phyloP scores from a whole-genome alignment of 1,140 invertebrate genomes.

The Vollenhovia emeryi region DNA sequence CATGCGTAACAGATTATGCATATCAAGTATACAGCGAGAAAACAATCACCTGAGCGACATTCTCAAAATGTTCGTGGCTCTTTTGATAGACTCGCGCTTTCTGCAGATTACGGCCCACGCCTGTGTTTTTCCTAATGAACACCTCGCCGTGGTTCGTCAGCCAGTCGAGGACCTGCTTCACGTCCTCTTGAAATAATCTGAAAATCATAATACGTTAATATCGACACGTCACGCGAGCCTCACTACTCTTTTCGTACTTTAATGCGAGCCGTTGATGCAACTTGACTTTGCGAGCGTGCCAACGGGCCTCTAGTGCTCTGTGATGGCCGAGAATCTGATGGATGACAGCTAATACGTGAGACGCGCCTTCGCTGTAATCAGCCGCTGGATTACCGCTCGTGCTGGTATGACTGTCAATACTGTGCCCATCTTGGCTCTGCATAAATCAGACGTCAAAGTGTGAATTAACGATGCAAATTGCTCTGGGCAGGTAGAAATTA shows the following conservation, averaged over 20 bases:
- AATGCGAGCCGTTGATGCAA: conserved; percentile 97
- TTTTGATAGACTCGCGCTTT: conserved; percentile 98
- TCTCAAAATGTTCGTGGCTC: conserved; percentile 99
- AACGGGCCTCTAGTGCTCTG: conserved; percentile 95
- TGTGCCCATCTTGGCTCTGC: conserved; percentile 83
- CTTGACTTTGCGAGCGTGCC: conserved; percentile 97
- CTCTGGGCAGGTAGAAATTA: too few relatives aligned
- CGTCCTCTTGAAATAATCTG: conserved; percentile 96
- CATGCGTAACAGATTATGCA: not conserved
- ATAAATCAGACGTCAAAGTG: conserved; percentile 62
- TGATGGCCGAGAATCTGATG: conserved; percentile 98
- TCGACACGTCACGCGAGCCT: not conserved
- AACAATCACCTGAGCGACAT: conserved; percentile 96
- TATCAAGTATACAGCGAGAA: not conserved
- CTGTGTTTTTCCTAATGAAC: conserved; percentile 98
- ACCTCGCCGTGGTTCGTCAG: conserved; percentile 99
- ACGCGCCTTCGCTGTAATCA: conserved; percentile 97
- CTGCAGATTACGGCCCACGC: conserved; percentile 97
- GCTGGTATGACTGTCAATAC: conserved; percentile 85
- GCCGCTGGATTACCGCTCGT: conserved; percentile 94
- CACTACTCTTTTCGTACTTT: conserved; percentile 83
- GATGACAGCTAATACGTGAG: conserved; percentile 95
- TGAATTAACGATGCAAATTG: not conserved
- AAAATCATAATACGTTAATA: conserved; percentile 25
- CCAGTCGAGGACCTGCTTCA: conserved; percentile 98